Percentiles rank a stretch among this genome's conserved stretches.
These are phyloP conservation scores for Meandrusa payeni DNA, from an alignment of 2,888 invertebrate species.

Conservation along the genomic window DNA sequence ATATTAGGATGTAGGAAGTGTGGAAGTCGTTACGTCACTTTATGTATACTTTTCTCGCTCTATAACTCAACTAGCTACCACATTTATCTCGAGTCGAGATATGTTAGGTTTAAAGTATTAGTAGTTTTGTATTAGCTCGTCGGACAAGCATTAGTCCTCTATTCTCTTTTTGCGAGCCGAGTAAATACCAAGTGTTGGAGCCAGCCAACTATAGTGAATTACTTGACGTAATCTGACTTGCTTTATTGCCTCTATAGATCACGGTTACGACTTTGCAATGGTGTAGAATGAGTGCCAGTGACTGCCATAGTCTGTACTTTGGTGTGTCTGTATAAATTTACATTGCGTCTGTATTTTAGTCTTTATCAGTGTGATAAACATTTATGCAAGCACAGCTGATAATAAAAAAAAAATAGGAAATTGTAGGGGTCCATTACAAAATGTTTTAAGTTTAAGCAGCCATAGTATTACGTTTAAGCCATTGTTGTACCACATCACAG, in stretches of 20 bases:
- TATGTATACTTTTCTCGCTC: no score
- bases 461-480: no score
- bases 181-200: conserved; percentile 26
- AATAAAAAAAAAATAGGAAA: no score
- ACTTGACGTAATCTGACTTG: conserved; percentile 28
- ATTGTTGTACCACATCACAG: no score
- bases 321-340: conserved; percentile 16
- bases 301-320: conserved; percentile 20
- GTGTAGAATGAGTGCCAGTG: conserved; percentile 24
- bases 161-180: conserved; percentile 19
- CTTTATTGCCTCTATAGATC: conserved; percentile 25
- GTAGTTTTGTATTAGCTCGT: conserved; percentile 12
- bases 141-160: conserved; percentile 17
- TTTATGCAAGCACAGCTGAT: no score
- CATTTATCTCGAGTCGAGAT: no score
- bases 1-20: no score
- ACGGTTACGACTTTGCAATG: conserved; percentile 24
- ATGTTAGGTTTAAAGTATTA: conserved; percentile 6
- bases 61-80: no score
- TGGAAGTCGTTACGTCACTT: no score
- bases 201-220: conserved; percentile 26
- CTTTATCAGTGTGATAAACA: conserved; percentile 3
- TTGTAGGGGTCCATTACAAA: no score
- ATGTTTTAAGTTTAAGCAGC: no score
- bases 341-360: conserved; percentile 14